Evolutionary conservation across 2,888 invertebrate genomes (phyloP), one percentile per base, ranked within the genome.

Genomic region (Frankliniella fusca): DNA sequence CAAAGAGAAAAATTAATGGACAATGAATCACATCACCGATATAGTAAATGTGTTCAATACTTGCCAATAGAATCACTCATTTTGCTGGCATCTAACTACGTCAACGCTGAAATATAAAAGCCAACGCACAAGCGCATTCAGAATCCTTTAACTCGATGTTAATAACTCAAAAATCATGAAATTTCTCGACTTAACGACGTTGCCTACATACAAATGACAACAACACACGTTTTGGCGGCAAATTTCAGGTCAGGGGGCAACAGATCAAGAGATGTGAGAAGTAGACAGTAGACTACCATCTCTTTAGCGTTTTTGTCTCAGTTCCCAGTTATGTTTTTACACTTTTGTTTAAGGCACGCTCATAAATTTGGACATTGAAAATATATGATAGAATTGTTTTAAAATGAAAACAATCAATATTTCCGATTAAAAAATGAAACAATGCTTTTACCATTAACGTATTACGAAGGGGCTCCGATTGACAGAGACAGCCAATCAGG

Each of bases 211-310:
- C 12, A n/a, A 61, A 61, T 38, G 61, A 61, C 61, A 61, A 61
- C 61, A 61, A 27, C 70, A 76, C 27, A 76, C 12, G 70, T 27
- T 76, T 76, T 76, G 70, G 70, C 70, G 70, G 70, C 70, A 76
- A 76, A 76, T 61, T 76, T 27, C 70, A 7, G 70, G 23, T 11
- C 70, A n/a, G 38, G 27, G 70, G n/a, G n/a, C n/a, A n/a, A n/a
- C 61, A 61, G n/a, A 76, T 8, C 54, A 54, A 12, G 54, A 54
- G 54, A 54, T 5, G 54, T 20, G 54, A 12, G 10, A 54, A 38
- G 38, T 38, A 38, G 38, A 38, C 54, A 20, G 15, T 38, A 38
- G 38, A 38, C 54, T 11, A 11, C 5, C 54, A 15, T 20, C 54
- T 5, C 12, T 54, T 15, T 15, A 20, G 12, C 54, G 18, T 18